These are phyloP conservation scores for Nezara viridula DNA, from an alignment of 2,888 invertebrate species.

Conservation along the genomic window DNA sequence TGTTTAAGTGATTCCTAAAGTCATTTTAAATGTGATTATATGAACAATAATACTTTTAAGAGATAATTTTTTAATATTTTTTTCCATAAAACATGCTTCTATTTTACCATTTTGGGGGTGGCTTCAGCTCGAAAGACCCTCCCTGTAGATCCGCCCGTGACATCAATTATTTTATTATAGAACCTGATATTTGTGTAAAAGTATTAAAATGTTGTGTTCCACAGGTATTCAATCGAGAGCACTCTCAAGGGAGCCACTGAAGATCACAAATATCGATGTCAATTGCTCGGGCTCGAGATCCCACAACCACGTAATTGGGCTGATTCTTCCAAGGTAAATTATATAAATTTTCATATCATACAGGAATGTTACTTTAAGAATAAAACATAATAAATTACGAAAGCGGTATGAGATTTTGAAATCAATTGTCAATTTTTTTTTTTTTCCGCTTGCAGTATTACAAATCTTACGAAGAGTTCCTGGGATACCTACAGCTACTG, in stretches of 20 bases:
- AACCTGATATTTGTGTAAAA: not conserved
- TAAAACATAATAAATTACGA: not conserved
- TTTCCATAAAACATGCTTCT: too few relatives aligned
- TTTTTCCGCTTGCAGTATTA: slow-evolving; percentile 72
- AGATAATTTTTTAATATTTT: too few relatives aligned
- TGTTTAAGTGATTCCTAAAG: too few relatives aligned
- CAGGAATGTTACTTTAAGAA: too few relatives aligned
- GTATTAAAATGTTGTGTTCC: not conserved
- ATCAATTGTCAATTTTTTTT: not conserved
- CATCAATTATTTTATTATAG: too few relatives aligned
- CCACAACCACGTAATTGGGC: slow-evolving; percentile 84
- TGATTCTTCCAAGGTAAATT: slow-evolving; percentile 71
- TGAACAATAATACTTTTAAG: too few relatives aligned
- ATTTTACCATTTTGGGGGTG: too few relatives aligned
- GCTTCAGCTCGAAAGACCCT: too few relatives aligned
- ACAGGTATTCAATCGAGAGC: slow-evolving; percentile 60
- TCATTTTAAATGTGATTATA: too few relatives aligned
- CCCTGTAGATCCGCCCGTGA: too few relatives aligned
- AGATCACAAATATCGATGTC: slow-evolving; percentile 60
- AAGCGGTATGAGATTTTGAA: not conserved
- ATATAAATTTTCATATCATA: not conserved
- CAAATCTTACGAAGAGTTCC: slow-evolving; percentile 79
- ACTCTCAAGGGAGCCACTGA: slow-evolving; percentile 56
- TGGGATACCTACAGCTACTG: slow-evolving; percentile 67
- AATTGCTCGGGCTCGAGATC: slow-evolving; percentile 76